Base-by-base conservation (phyloP, 2,113 vertebrate species). In the Petrocephalus zakoni region DNA sequence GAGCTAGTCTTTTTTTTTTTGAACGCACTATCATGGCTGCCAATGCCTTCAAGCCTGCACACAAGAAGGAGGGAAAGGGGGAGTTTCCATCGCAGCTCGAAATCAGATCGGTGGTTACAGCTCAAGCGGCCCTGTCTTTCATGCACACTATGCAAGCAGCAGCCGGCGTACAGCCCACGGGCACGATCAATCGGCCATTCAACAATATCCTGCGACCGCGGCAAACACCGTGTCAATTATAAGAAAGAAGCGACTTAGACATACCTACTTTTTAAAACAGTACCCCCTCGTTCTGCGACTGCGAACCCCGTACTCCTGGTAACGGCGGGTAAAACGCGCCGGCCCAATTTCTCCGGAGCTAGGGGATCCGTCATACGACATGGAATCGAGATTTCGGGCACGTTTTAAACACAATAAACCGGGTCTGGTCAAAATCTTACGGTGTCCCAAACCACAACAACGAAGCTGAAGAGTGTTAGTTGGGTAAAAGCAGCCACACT, bases 21-120 rank as follows among this genome's bases (percentile, higher is more conserved):
- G 7, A 52, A 85, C 49, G 82, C 82, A 17, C 49, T 29, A 85
- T 85, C 46, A 85, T 85, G 82, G 51, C 85, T 86, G 85, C 85
- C 85, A 86, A 55, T 55, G 52, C 52, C 29, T 58, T 34, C 51
- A 29, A 86, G 85, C 15, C 51, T 86, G 49, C 46, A 84, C 72
- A 19, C 72, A 78, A 78, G 58, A 3, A 61, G 72, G 72, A 86
- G 51, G 17, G 53, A 29, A 53, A 58, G 25, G 81, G 81, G 47
- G 81, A 84, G 81, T 83, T 83, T 83, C 34, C 34, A 82, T 46
- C 42, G 34, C 75, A 82, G 37, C 78, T 84, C 81, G 10, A 84
- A 84, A 84, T 84, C 11, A 84, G 85, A 55, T 53, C 25, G 17
- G 51, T 53, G 85, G 52, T 52, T 34, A 22, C 29, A 22, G 29